These are phyloP conservation scores for Silurus aristotelis DNA, from an alignment of 2,797 vertebrate species.

Conservation along the genomic window DNA sequence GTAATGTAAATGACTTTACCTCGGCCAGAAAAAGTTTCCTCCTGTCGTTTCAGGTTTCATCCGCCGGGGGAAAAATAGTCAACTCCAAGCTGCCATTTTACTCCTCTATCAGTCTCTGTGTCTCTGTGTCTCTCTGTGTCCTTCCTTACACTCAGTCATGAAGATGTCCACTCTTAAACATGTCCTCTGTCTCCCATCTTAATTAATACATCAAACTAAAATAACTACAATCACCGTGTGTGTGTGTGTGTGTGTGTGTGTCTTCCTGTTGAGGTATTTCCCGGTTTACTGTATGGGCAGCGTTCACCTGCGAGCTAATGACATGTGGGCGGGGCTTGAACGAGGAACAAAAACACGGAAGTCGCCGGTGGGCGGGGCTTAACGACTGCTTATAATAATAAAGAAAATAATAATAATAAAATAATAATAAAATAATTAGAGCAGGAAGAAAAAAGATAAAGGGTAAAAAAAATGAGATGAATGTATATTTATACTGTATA, in stretches of 20 bases:
- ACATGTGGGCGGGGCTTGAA: conserved; percentile 15
- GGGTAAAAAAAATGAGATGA: too few species aligned
- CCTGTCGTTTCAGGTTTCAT: not conserved
- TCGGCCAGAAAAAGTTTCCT: not conserved
- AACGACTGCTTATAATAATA: not conserved
- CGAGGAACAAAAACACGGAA: conserved; percentile 25
- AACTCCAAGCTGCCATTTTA: conserved; percentile 11
- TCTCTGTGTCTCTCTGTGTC: too few species aligned
- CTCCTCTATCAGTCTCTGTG: too few species aligned
- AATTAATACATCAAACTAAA: not conserved
- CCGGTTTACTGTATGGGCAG: not conserved
- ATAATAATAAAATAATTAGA: too few species aligned
- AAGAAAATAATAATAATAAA: too few species aligned
- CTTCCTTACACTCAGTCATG: too few species aligned
- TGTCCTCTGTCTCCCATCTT: not conserved
- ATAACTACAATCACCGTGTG: not conserved
- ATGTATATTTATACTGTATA: too few species aligned
- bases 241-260: too few species aligned
- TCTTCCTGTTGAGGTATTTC: not conserved
- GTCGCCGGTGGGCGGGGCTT: not conserved
- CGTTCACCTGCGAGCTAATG: conserved; percentile 38
- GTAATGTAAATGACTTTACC: not conserved
- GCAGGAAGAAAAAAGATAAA: too few species aligned
- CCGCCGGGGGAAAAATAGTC: not conserved
- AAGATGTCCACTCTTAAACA: not conserved